phyloP scores from a whole-genome alignment of 2,888 invertebrate genomes.

The Lasioglossum calceatum region DNA sequence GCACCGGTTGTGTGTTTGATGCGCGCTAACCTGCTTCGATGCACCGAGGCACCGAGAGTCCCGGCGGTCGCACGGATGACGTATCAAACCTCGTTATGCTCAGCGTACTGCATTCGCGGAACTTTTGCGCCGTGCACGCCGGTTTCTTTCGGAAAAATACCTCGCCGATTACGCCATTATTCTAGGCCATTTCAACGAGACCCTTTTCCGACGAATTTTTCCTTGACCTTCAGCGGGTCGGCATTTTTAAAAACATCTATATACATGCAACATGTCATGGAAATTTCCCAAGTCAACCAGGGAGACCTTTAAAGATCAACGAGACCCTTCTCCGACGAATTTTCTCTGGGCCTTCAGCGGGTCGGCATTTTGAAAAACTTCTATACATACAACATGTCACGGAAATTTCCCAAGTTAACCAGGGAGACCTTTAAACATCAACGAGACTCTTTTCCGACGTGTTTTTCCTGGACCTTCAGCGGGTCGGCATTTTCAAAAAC shows the following conservation, averaged over 20 bases:
- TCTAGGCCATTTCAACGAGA: background rate
- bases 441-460: too few relatives aligned
- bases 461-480: too few relatives aligned
- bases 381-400: too few relatives aligned
- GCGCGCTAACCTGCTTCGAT: slow-evolving; percentile 60
- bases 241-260: background rate
- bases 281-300: background rate
- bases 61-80: slow-evolving; percentile 53
- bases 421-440: too few relatives aligned
- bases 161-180: background rate
- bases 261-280: background rate
- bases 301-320: too few relatives aligned
- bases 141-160: background rate
- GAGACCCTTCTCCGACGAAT: background rate
- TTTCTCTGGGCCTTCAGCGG: background rate
- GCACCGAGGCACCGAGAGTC: slow-evolving; percentile 52
- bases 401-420: too few relatives aligned
- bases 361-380: too few relatives aligned
- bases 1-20: slow-evolving; percentile 37
- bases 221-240: background rate
- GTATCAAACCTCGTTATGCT: slow-evolving; percentile 50
- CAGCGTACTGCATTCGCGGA: slow-evolving; percentile 19
- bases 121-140: slow-evolving; percentile 22
- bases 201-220: background rate
- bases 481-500: too few relatives aligned